These are phyloP conservation scores for Ctenomys sociabilis DNA, from an alignment of 2,113 vertebrate species.

Conservation along the genomic window DNA sequence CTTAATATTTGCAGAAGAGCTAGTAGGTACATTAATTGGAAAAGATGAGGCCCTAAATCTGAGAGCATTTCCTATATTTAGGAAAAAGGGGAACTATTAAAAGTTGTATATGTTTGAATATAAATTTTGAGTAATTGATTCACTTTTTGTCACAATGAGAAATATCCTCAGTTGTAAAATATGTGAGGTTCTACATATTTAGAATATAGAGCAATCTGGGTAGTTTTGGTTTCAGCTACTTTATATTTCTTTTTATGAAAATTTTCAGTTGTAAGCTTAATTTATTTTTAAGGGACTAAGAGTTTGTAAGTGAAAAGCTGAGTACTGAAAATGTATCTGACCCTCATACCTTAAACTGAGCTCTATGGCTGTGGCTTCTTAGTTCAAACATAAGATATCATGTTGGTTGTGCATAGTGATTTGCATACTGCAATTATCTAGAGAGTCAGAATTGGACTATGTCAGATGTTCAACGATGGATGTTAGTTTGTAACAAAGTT, in stretches of 20 bases:
- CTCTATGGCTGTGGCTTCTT: background rate
- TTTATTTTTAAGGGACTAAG: background rate
- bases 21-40: background rate
- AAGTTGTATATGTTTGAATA: background rate
- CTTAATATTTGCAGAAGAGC: background rate
- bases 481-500: slow-evolving; percentile 19
- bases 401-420: background rate
- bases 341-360: background rate
- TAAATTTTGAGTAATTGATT: slow-evolving; percentile 26
- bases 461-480: background rate
- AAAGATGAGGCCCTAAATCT: slow-evolving; percentile 7
- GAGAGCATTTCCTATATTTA: slow-evolving; percentile 33
- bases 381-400: background rate
- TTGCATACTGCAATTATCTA: background rate
- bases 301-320: slow-evolving; percentile 48
- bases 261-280: background rate
- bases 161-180: background rate
- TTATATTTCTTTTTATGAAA: background rate
- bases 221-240: background rate
- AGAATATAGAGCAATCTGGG: background rate
- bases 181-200: background rate
- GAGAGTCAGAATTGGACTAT: background rate
- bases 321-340: slow-evolving; percentile 19
- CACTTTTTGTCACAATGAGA: slow-evolving; percentile 27
- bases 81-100: background rate